These are phyloP conservation scores for Ctenicera cuprea DNA, from an alignment of 2,888 invertebrate genomes.

Conservation along the genomic window DNA sequence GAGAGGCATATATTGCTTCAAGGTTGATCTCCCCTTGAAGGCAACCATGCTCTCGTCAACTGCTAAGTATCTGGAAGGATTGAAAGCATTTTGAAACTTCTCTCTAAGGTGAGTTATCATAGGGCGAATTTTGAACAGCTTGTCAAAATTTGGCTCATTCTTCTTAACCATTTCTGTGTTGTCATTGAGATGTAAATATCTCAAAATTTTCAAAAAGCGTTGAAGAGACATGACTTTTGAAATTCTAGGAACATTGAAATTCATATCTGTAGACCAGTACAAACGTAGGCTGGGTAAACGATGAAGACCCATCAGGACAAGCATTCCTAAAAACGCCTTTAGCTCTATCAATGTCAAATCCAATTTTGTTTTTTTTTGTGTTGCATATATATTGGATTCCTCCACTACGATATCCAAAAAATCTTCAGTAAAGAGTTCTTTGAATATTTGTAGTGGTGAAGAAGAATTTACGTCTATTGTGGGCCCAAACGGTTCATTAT, in stretches of 20 bases:
- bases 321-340: slow-evolving; percentile 50
- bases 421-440: no score
- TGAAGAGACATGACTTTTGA: slow-evolving; percentile 46
- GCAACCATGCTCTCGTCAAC: slow-evolving; percentile 38
- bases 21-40: slow-evolving; percentile 42
- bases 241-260: slow-evolving; percentile 11
- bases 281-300: slow-evolving; percentile 22
- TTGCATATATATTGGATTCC: neutral
- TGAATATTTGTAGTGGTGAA: no score
- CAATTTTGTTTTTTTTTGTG: neutral
- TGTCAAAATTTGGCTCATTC: slow-evolving; percentile 50
- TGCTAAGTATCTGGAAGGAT: slow-evolving; percentile 28
- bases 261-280: neutral
- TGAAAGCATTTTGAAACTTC: slow-evolving; percentile 39
- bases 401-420: no score
- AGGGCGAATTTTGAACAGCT: slow-evolving; percentile 55
- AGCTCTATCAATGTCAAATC: slow-evolving; percentile 34
- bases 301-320: slow-evolving; percentile 53
- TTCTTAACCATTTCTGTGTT: slow-evolving; percentile 50
- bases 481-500: no score
- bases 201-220: slow-evolving; percentile 54
- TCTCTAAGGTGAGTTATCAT: slow-evolving; percentile 40
- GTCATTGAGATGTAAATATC: slow-evolving; percentile 54
- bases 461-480: no score
- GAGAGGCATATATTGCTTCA: slow-evolving; percentile 46